Conservation (phyloP, 2,888 invertebrate species). For the Hypomecis atomaria region DNA sequence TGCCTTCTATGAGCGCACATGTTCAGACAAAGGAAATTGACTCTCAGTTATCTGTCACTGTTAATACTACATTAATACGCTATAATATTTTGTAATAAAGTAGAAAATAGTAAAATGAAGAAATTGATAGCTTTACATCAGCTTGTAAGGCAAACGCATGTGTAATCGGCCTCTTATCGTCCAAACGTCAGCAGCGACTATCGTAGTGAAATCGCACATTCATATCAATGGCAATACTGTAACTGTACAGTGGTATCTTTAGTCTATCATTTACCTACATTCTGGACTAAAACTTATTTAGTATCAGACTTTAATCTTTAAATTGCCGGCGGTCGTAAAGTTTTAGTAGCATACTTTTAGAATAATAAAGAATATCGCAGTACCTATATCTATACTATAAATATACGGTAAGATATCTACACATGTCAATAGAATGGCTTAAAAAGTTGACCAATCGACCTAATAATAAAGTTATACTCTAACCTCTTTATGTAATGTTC, state of each 20-base stretch:
- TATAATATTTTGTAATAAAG: constrained; percentile 7
- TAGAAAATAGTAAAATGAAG: constrained; percentile 11
- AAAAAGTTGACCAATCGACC: background rate
- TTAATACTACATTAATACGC: background rate
- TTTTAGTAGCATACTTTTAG: constrained; percentile 1
- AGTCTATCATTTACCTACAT: constrained; percentile 33
- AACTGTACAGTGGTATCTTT: constrained; percentile 27
- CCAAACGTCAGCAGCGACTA: constrained; percentile 58
- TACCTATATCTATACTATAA: no score
- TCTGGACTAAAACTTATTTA: constrained; percentile 29
- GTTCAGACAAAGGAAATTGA: background rate
- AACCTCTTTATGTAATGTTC: background rate
- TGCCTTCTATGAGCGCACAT: no score
- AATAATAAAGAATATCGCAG: background rate
- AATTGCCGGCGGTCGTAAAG: constrained; percentile 13
- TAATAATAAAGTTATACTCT: background rate
- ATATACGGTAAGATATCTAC: no score
- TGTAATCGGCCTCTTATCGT: constrained; percentile 69
- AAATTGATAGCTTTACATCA: constrained; percentile 31
- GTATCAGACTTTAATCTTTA: constrained; percentile 26
- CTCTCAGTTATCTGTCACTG: background rate
- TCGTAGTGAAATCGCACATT: constrained; percentile 62
- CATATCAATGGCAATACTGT: constrained; percentile 26
- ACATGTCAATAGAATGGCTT: background rate
- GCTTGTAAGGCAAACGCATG: constrained; percentile 46